Base-by-base conservation (phyloP, 1,140 invertebrate genomes). In the Calephelis virginiensis region DNA sequence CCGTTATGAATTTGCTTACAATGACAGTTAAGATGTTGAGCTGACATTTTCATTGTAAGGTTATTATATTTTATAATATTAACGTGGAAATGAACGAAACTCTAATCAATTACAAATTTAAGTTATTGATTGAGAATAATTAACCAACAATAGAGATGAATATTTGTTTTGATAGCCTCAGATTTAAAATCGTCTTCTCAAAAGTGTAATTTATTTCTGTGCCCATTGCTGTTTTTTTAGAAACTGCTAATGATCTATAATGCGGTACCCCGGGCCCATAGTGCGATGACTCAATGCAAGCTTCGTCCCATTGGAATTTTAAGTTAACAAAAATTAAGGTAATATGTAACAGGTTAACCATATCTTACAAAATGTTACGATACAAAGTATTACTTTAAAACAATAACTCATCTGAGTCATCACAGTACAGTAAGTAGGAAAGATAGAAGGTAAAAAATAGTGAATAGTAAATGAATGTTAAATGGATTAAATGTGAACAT, bases 241-340 rank as follows among this genome's bases (percentile, higher is more conserved):
- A 43, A 8, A 8, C 7, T 43, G 7, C 40, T 8, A 8, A 8
- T 43, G 74, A 61, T 66, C 68, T 70, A 63, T 71, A 80, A 72
- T 72, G 77, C 80, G 77, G 81, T 77, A 71, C 76, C 80, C 84
- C 80, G 76, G 77, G 80, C 78, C 78, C 81, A 91, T 91, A 91
- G 86, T 91, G 88, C 88, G 88, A 91, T 91, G 88, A 91, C 88
- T 91, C 88, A 89, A 91, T 91, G 88, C 88, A 91, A 90, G 80
- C 85, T 91, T 91, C 82, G 86, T 91, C 85, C 81, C 81, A 81
- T 84, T 71, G 81, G 80, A 87, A 77, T 78, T 77, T 70, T 70
- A 71, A 75, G 68, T 74, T 67, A 68, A 28, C 28, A 64, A 48
- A 64, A 67, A 69, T 74, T 73, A 69, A 64, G 70, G 28, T 28